Base-by-base conservation (phyloP, 2,888 invertebrate species). In the Lacanobia oleracea region DNA sequence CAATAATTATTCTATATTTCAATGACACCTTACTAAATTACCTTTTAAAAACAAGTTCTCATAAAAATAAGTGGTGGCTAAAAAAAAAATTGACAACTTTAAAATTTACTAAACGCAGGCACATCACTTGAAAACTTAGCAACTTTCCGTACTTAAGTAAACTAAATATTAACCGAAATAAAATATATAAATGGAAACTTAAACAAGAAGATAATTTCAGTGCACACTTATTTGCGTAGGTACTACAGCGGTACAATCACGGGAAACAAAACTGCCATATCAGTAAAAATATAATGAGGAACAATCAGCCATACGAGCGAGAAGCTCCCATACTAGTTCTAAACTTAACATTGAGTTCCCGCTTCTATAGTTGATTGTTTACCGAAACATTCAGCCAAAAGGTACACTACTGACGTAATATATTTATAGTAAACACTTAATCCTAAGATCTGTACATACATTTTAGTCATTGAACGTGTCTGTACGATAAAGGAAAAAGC, bases 381-480 rank as follows among this genome's bases (percentile, higher is more conserved):
- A 66, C 21, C 43, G 54, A 43, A 80, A 69, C 67, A 65, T 65
- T 67, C 50, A 77, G 48, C 33, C 43, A 61, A 56, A 56, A 72
- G 64, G 40, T 65, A 73, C 60, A 61, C 68, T 78, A 82, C 68
- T 71, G 61, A 82, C 63, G 68, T 6, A 33, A 5, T 33, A 68
- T 54, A 81, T 61, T 67, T 78, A 66, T 10, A 67, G 65, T 61
- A 59, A 72, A 70, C 64, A 84, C 48, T 53, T 85, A 79, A 71
- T 61, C 43, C 79, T 79, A 76, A 73, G 45, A 73, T 48, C 68
- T 79, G 64, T 74, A 74, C 73, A 73, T 53, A 37, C 21, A 70
- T 56, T 67, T 57, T 63, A 63, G 23, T 70, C n/a, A 72, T 69
- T n/a, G 60, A 59, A 51, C 64, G 43, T 53, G 51, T 65, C 61